A percentile compares a stretch with the other conserved stretches of the same genome.
These are phyloP conservation scores for Sebastes fasciatus DNA, from an alignment of 2,113 vertebrate genomes.

Conservation along the genomic window DNA sequence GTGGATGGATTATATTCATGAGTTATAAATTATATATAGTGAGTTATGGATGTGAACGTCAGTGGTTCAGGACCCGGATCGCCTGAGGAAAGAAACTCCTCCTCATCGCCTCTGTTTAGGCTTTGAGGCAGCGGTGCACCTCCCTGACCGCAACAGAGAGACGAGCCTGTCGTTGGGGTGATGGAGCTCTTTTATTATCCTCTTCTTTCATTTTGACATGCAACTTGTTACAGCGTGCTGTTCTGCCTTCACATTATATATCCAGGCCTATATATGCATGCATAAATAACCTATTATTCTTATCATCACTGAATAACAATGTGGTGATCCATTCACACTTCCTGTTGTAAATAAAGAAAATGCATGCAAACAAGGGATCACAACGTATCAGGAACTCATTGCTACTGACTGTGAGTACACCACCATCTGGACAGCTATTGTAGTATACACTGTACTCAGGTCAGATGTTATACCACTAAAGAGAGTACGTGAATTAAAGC, in stretches of 20 bases:
- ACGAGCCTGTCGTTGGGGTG: too few species aligned
- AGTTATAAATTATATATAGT: too few species aligned
- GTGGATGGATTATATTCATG: too few species aligned
- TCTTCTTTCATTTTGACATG: not conserved
- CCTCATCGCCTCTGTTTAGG: too few species aligned
- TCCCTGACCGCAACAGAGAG: too few species aligned
- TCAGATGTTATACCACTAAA: slow-evolving; percentile 17
- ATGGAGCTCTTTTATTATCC: too few species aligned
- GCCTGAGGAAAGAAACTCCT: too few species aligned
- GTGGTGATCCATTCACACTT: not conserved
- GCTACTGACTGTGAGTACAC: not conserved
- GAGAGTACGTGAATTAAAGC: not conserved
- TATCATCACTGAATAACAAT: not conserved
- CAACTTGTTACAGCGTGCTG: not conserved
- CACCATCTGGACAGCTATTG: slow-evolving; percentile 34
- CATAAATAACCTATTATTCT: not conserved
- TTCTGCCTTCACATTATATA: not conserved
- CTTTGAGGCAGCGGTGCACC: too few species aligned
- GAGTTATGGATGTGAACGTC: too few species aligned
- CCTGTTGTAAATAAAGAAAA: not conserved
- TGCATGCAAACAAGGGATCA: slow-evolving; percentile 1
- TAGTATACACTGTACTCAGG: not conserved
- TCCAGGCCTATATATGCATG: not conserved
- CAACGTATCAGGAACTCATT: not conserved
- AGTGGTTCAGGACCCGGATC: too few species aligned